Base-by-base conservation (phyloP, 2,797 vertebrate genomes). In the Enteromius afrohamiltoni region DNA sequence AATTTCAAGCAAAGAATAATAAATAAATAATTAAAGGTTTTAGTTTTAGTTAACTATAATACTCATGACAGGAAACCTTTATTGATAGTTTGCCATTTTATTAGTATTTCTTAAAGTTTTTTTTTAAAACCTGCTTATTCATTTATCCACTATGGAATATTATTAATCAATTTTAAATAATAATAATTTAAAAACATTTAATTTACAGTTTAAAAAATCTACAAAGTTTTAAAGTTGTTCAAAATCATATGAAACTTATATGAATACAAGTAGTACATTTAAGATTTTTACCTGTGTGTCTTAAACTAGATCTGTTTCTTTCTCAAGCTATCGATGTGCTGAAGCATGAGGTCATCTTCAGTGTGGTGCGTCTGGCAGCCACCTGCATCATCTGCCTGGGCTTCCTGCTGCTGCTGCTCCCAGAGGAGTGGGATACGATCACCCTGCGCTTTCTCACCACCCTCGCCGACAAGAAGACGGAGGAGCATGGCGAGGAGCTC, bases 281-380 rank as follows among this genome's bases (percentile, higher is more conserved):
- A 55, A 55, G 3, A n/a, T 21, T 2, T 65, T 34, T 67, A 2
- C 6, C 26, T 1, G 4, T 49, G 23, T 4, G 3, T 26, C 16
- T 47, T 26, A 45, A 70, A 29, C 23, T 9, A 7, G 0, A 4
- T 49, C 1, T 21, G 47, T 31, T 51, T 21, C 11, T 73, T 75
- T 51, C 58, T 79, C 10, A 42, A 99, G 98, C 97, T 6, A 96
- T 99, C 71, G 98, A 99, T 75, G 95, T 99, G 83, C 87, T 99
- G 92, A 99, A 99, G 92, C 97, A 98, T 60, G 97, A 98, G 89
- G 97, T 98, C 88, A 98, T 99, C 93, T 99, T 99, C 95, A 99
- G 97, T 0, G 94, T 98, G 0, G 98, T 99, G 85, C 95, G 97
- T n/a, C 91, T 99, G 91, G 96, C 97, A 13, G 98, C 98, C 58